Evolutionary conservation across 2,797 vertebrate genomes (phyloP), one percentile per base, ranked within the genome.

Genomic region (Coregonus suidteri): DNA sequence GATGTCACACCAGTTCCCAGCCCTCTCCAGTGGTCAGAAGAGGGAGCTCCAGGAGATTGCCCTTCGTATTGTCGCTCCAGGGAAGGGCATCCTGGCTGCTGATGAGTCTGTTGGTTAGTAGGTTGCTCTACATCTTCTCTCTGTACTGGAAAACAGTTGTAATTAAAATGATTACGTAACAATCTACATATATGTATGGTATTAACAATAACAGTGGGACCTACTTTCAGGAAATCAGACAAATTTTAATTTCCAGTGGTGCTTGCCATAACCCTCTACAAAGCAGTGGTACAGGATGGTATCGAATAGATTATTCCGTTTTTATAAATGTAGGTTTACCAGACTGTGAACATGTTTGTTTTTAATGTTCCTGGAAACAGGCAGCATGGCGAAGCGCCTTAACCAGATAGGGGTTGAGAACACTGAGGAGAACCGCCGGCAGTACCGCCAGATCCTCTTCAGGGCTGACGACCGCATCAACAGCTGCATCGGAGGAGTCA

Each of bases 371-470:
- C 47, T 47, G 54, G 16, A 66, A 0, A 35, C 82, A 97, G 98
- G 98, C 77, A 99, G 98, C 92, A 97, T 99, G 96, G 97, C 95
- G 0, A 99, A 99, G 91, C 94, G 98, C 18, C 92, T 99, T 81
- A 96, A 95, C 86, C 97, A 99, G 91, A 97, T 99, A 0, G 97
- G 98, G 0, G 98, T 99, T 85, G 98, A 99, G 86, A 99, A 99
- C 91, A 97, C 96, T 0, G 98, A 99, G 87, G 97, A 99, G 93
- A 98, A 99, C 85, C 97, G 98, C 41, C 92, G 98, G 53, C 94
- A 94, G 85, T 99, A 96, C 86, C 95, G 98, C n/a, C 98, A 99
- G 92, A 93, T 99, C 79, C 95, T 99, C 78, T 98, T 99, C 91
- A 96, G 93, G 0, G 97, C 97, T 0, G 97, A 99, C 41, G 96